These are phyloP conservation scores for Oryctolagus cuniculus DNA, from an alignment of 2,113 vertebrate species.

Conservation along the genomic window DNA sequence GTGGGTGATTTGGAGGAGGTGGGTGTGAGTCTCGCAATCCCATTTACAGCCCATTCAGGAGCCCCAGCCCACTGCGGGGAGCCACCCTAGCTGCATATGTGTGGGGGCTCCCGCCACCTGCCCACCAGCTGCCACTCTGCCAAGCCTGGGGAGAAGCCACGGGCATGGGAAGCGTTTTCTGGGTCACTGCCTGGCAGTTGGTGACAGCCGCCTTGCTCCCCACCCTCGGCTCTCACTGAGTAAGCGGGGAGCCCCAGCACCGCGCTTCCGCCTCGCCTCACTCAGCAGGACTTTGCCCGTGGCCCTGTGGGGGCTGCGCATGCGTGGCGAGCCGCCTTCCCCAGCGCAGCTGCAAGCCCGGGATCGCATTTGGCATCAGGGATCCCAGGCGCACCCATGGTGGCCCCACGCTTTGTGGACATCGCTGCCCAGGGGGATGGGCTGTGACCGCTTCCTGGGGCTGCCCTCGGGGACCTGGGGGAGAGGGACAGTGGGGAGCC, in stretches of 20 bases:
- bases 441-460: conserved; percentile 63
- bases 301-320: neutral
- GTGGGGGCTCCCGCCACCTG: conserved; percentile 66
- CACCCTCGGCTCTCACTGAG: neutral
- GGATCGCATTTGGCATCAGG: neutral
- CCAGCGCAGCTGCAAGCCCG: neutral
- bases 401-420: conserved; percentile 63
- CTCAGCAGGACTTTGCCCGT: neutral
- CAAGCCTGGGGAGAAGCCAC: conserved; percentile 11
- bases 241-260: neutral
- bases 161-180: conserved; percentile 53
- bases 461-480: neutral
- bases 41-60: neutral
- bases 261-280: neutral
- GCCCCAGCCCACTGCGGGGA: neutral
- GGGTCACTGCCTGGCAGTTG: conserved; percentile 63
- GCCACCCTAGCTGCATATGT: neutral
- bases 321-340: no score
- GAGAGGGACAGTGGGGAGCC: neutral
- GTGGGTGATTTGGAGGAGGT: neutral
- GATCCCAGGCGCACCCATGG: neutral
- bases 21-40: neutral
- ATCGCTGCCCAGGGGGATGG: conserved; percentile 50
- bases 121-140: conserved; percentile 62
- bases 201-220: neutral